Conservation (phyloP, 2,113 vertebrate species). For the Sylvia atricapilla region DNA sequence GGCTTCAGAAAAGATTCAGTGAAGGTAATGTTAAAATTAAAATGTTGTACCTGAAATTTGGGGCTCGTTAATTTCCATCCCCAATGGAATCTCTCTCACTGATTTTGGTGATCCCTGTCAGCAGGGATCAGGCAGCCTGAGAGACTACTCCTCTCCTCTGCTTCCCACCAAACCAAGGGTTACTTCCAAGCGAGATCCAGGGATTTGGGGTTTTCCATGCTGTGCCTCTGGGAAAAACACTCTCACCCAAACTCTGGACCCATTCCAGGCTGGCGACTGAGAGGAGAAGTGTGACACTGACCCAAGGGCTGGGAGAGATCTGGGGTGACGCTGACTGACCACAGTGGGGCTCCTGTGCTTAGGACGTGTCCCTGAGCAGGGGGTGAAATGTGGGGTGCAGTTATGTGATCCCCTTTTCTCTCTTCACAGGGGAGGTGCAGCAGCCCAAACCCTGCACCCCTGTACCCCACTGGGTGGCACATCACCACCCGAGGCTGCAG, state of each 20-base stretch:
- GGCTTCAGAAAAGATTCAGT: not conserved
- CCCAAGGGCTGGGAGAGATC: not conserved
- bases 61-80: not conserved
- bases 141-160: not conserved
- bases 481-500: not conserved
- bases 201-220: accelerated
- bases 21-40: not conserved
- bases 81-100: accelerated
- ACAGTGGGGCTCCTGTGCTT: accelerated
- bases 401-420: too few relatives aligned
- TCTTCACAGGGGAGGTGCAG: not conserved
- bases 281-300: accelerated
- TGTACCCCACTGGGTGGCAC: not conserved
- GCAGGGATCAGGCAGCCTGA: not conserved
- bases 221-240: accelerated
- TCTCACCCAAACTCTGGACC: not conserved
- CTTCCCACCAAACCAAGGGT: not conserved
- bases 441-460: not conserved
- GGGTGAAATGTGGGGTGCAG: not conserved
- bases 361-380: not conserved
- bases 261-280: accelerated
- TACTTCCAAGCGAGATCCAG: accelerated
- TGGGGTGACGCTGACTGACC: accelerated
- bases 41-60: accelerated
- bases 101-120: not conserved